Conservation (phyloP, 2,113 vertebrate genomes). For the Microtus richardsoni region DNA sequence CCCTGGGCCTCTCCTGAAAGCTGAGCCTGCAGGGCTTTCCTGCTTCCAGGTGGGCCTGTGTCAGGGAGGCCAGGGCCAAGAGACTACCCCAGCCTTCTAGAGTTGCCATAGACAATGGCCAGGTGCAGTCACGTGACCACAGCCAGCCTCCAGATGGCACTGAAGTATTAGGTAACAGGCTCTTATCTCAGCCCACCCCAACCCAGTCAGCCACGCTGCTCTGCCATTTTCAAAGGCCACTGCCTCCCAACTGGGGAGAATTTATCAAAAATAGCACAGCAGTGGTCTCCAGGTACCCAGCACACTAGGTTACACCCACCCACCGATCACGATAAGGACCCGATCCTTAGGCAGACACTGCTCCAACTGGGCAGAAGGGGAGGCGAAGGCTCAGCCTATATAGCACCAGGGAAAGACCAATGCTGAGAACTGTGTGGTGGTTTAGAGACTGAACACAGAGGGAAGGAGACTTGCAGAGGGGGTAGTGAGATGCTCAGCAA, state of each 20-base stretch:
- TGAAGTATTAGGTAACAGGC: constrained; percentile 17
- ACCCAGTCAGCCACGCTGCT: background rate
- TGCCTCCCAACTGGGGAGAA: background rate
- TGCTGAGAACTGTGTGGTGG: background rate
- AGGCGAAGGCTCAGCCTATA: background rate
- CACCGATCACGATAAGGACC: background rate
- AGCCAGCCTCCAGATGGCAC: constrained; percentile 50
- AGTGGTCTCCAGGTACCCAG: background rate
- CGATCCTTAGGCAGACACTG: background rate
- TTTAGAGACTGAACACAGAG: background rate
- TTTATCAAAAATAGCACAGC: background rate
- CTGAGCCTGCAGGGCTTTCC: constrained; percentile 62
- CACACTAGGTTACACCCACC: background rate
- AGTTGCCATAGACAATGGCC: constrained; percentile 55
- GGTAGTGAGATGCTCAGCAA: too few species aligned
- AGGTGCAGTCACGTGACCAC: constrained; percentile 57
- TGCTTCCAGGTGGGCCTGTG: constrained; percentile 53
- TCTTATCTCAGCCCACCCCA: background rate
- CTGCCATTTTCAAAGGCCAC: background rate
- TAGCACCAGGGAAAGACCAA: accelerated
- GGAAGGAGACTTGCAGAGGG: background rate
- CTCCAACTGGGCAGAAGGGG: background rate
- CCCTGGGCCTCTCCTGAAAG: constrained; percentile 72
- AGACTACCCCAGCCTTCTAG: constrained; percentile 20
- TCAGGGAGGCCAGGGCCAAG: constrained; percentile 54